These are phyloP conservation scores for Indicator maculatus DNA, from an alignment of 2,113 vertebrate genomes.

Conservation along the genomic window DNA sequence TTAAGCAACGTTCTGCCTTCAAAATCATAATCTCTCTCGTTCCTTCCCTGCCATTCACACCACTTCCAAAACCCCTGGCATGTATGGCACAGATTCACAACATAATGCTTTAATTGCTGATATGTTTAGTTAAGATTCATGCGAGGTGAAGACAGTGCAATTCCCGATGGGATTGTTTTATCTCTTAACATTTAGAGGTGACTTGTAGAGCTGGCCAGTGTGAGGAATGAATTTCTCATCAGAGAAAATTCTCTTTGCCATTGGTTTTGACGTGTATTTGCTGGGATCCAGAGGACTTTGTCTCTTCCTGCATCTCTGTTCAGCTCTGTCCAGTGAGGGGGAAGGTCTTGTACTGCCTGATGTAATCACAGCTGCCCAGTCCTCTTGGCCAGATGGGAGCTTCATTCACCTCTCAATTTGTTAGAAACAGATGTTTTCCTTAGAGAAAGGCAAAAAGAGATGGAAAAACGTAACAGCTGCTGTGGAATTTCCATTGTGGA, in stretches of 20 bases:
- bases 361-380: not conserved
- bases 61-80: conserved; percentile 11
- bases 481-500: not conserved
- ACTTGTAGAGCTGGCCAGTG: not conserved
- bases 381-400: not conserved
- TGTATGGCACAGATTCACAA: not conserved
- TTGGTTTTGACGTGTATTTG: not conserved
- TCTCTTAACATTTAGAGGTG: conserved; percentile 18
- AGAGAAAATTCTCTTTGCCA: not conserved
- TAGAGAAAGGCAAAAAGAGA: not conserved
- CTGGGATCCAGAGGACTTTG: not conserved
- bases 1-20: not conserved
- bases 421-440: conserved; percentile 38
- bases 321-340: not conserved
- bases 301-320: not conserved
- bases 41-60: conserved; percentile 3
- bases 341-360: accelerated
- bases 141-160: not conserved
- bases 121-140: not conserved
- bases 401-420: not conserved
- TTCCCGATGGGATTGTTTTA: not conserved
- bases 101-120: not conserved
- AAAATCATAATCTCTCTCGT: not conserved
- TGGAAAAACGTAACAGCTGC: not conserved
- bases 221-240: not conserved